Evolutionary conservation across 2,888 invertebrate genomes (phyloP), one percentile per base, ranked within the genome.

Genomic region (Auanema freiburgensis): DNA sequence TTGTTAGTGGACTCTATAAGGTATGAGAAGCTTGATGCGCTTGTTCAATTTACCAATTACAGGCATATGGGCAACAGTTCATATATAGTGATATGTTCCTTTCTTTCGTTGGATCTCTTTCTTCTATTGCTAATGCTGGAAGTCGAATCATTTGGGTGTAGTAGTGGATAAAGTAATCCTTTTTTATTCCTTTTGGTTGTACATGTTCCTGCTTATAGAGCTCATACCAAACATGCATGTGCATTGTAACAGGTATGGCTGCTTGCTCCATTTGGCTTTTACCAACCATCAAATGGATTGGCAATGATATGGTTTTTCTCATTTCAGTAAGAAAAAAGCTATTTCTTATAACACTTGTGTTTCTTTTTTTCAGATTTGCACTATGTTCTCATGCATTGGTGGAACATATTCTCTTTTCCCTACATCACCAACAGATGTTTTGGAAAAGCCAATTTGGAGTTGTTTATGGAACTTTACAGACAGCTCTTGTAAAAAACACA

Each of bases 321-420:
- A 54, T 57, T 1, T 59, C 64, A 1, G 72, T 72, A 55, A 33
- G 33, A 33, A 3, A 33, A 5, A 33, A 3, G 8, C 8, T 33
- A 3, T 33, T 33, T 33, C 33, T 33, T 33, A 33, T 33, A 33
- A 8, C 33, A n/a, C n/a, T n/a, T n/a, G n/a, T n/a, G n/a, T n/a
- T n/a, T n/a, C 10, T 16, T 11, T 50, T 14, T 11, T 59, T 41
- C 56, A 77, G 80, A 70, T 81, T 3, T 79, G 79, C 56, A 62
- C 64, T 2, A 79, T 81, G 66, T 81, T 79, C 63, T 63, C 65
- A 18, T 72, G 77, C 52, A 71, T 80, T 51, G 81, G 81, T 14
- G 80, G 79, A n/a, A 79, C 78, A 2, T 81, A 75, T 65, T 72
- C 77, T 1, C 69, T 81, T 16, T 70, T 81, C 33, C 81, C 81